Percentiles rank a stretch among this genome's conserved stretches.
These are phyloP conservation scores for Sminthopsis crassicaudata DNA, from an alignment of 2,113 vertebrate species.

Conservation along the genomic window DNA sequence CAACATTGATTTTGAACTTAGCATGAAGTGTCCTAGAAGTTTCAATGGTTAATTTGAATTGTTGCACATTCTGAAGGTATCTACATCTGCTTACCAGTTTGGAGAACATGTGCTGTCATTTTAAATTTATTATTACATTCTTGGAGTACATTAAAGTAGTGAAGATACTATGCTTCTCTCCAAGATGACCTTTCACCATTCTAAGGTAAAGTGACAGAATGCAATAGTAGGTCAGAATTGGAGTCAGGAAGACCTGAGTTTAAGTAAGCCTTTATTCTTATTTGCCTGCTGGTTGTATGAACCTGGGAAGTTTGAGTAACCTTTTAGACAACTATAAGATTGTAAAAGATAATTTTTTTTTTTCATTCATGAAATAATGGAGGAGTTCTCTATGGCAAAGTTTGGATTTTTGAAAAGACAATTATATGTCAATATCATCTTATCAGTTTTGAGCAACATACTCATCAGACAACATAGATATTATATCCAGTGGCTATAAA, in stretches of 20 bases:
- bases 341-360: not conserved
- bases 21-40: not conserved
- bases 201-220: not conserved
- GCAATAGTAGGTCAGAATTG: not conserved
- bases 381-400: not conserved
- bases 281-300: not conserved
- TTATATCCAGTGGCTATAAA: not conserved
- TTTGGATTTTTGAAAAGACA: not conserved
- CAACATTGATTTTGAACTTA: too few species aligned
- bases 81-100: not conserved
- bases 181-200: not conserved
- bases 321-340: not conserved
- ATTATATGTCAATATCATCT: not conserved
- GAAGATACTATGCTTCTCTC: too few species aligned
- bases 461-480: not conserved
- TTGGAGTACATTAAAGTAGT: too few species aligned
- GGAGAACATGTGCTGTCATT: not conserved
- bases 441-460: not conserved
- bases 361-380: not conserved
- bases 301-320: not conserved
- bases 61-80: not conserved
- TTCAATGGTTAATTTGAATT: not conserved
- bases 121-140: not conserved
- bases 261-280: too few species aligned
- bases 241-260: not conserved